Percentiles rank a stretch among this genome's conserved stretches.
Conservation (phyloP, 2,888 invertebrate species). For the Drosophila rellima region DNA sequence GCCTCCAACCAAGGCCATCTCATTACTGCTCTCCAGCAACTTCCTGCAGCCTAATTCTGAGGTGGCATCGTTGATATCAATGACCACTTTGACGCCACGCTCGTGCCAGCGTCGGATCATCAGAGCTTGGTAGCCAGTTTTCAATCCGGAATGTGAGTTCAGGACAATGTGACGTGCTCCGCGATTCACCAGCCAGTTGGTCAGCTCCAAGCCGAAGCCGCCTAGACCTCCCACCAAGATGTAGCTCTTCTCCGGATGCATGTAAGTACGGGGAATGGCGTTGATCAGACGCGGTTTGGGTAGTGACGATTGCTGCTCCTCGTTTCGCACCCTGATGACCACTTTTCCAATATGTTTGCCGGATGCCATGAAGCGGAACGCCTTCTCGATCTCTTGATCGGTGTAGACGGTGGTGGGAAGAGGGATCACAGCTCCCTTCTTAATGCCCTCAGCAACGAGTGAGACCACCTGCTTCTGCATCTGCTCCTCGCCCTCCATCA, state of each 20-base stretch:
- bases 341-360: slow-evolving; percentile 99
- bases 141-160: slow-evolving; percentile 95
- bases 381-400: slow-evolving; percentile 95
- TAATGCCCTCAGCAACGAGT: slow-evolving; percentile 94
- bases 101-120: slow-evolving; percentile 90
- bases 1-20: slow-evolving; percentile 92
- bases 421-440: slow-evolving; percentile 94
- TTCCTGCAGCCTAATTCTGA: slow-evolving; percentile 87
- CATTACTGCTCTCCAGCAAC: slow-evolving; percentile 88
- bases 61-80: slow-evolving; percentile 89
- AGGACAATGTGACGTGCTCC: slow-evolving; percentile 95
- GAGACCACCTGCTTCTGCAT: slow-evolving; percentile 92
- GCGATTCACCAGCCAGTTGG: slow-evolving; percentile 94
- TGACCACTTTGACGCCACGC: slow-evolving; percentile 88
- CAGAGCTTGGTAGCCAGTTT: slow-evolving; percentile 96
- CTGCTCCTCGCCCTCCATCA: slow-evolving; percentile 91
- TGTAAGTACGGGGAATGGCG: slow-evolving; percentile 94
- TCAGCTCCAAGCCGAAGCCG: slow-evolving; percentile 98
- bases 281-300: slow-evolving; percentile 88
- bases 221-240: slow-evolving; percentile 95
- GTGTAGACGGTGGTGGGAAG: slow-evolving; percentile 94
- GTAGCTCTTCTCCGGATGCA: slow-evolving; percentile 92
- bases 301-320: slow-evolving; percentile 88
- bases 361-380: slow-evolving; percentile 97
- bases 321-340: slow-evolving; percentile 94